Base-by-base conservation (phyloP, 2,888 invertebrate genomes). In the Pseudeuparius sepicola region DNA sequence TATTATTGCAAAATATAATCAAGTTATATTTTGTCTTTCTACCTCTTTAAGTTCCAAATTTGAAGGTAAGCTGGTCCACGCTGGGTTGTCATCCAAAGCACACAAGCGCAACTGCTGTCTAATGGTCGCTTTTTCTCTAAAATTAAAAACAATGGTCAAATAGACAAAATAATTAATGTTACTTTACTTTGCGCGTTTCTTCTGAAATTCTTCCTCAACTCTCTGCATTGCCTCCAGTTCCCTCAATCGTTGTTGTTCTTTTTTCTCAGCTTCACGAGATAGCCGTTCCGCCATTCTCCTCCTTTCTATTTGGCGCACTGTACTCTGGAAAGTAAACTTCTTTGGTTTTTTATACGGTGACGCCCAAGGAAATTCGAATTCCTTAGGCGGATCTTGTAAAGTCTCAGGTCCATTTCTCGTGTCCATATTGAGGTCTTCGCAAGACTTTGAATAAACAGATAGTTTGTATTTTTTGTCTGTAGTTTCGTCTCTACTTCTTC, bases 131-230 rank as follows among this genome's bases (percentile, higher is more conserved):
- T 81, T 82, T 60, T 82, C 81, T 42, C 76, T 59, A 41, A 40
- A 53, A 53, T 17, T 11, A 29, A 25, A 31, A 14, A 24, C 14
- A 24, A 11, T 7, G 30, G n/a, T 4, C n/a, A 33, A 34, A 11
- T 25, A 27, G 20, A 11, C 10, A 32, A 26, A 31, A 36, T 4
- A 17, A 32, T 12, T 6, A 2, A 18, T 24, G 12, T n/a, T 24
- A 40, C 38, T 37, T 26, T 51, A 58, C 58, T 56, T 66, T 20
- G 84, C 85, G 25, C 88, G 68, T 60, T 88, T 87, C 43, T 76
- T 70, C 57, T 87, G 86, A 59, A 88, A 88, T 59, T 88, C 87
- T 55, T 87, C 86, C 55, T 87, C 86, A 3, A 87, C 87, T 54
- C 79, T 73, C 50, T 79, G 73, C 80, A 88, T 84, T 43, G 81